Evolutionary conservation across 2,113 vertebrate species (phyloP).

Genomic region (Murina feae): DNA sequence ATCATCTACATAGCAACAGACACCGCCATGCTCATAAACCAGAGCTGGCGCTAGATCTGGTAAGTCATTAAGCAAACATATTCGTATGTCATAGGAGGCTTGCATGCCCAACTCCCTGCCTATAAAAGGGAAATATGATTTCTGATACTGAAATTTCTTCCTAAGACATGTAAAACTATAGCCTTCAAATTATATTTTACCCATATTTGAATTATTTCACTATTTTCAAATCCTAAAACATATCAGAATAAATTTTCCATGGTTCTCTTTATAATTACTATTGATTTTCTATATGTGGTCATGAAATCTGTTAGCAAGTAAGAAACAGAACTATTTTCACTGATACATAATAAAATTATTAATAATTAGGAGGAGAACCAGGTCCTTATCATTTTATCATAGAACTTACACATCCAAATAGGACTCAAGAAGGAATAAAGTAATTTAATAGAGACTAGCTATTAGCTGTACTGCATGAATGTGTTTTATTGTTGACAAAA

Average conservation of each 20-base stretch:
- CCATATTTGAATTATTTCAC: not conserved
- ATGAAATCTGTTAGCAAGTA: slow-evolving; percentile 6
- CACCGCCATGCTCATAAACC: not conserved
- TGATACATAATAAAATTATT: not conserved
- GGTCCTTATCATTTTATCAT: not conserved
- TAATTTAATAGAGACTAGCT: not conserved
- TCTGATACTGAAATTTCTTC: slow-evolving; percentile 20
- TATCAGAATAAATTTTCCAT: not conserved
- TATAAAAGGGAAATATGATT: slow-evolving; percentile 44
- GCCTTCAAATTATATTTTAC: not conserved
- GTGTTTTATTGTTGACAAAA: not conserved
- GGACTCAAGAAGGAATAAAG: not conserved
- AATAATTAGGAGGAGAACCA: not conserved
- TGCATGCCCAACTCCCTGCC: not conserved
- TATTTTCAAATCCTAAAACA: not conserved
- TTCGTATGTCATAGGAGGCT: not conserved
- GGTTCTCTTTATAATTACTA: not conserved
- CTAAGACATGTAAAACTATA: not conserved
- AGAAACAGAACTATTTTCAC: slow-evolving; percentile 6
- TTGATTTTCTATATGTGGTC: slow-evolving; percentile 6
- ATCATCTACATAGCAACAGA: slow-evolving; percentile 40
- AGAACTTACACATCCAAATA: not conserved
- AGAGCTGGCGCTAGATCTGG: not conserved
- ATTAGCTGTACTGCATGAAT: not conserved
- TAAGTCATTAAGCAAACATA: slow-evolving; percentile 41